Base-by-base conservation (phyloP, 2,797 vertebrate genomes). In the Xiphorhynchus erythropygius region DNA sequence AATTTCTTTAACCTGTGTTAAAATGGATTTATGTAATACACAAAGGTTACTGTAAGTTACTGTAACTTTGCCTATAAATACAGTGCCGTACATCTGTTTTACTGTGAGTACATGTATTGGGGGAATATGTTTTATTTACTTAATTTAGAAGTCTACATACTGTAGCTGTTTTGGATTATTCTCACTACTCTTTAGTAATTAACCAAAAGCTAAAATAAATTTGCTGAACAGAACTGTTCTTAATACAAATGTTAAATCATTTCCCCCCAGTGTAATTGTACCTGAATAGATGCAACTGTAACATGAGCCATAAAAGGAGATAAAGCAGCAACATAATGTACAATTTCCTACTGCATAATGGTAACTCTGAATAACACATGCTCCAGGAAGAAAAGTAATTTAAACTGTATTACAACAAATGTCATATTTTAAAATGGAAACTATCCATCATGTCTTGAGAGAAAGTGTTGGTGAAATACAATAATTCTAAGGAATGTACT, bases 401-500 rank as follows among this genome's bases (percentile, higher is more conserved):
- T 98, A 98, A 98, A 96, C 96, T 97, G 94, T 97, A 98, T 98
- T 97, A 96, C 97, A 98, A 98, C 96, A 97, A 97, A 95, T 96
- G 97, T 97, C 98, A 96, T 97, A 97, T 97, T 98, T 98, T 95
- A 98, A 97, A 98, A 98, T 97, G 96, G 96, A 95, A 97, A 80
- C 97, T 84, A 98, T 98, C 97, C 96, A 97, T 98, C 98, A 97
- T 53, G 30, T 46, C 12, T 80, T 88, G 93, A 93, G 93, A 89
- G 94, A 91, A 94, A 97, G 88, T 90, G 81, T 57, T 94, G 83
- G 84, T 62, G 93, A 96, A 37, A 90, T 94, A 69, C 82, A 94
- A 4, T 93, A 96, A 88, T 86, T 97, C 94, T 92, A 49, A 82
- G 71, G 70, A 96, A 97, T 95, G 94, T 89, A 74, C 91, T 96